Percentiles rank a stretch among this genome's conserved stretches.
phyloP scores from a whole-genome alignment of 2,888 invertebrate genomes.

The Timandra comae region DNA sequence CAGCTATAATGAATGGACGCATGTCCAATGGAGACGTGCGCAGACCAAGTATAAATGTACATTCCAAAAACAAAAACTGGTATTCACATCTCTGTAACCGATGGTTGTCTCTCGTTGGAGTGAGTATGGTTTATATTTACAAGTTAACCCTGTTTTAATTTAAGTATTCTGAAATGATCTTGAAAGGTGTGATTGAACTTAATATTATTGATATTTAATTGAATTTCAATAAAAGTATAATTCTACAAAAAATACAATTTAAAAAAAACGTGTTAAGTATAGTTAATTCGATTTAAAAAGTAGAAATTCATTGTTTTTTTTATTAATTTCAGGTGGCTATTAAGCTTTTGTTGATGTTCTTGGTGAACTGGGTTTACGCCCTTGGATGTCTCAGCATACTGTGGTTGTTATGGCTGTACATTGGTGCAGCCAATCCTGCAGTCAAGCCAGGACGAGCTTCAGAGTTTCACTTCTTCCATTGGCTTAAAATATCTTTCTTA shows the following conservation, averaged over 20 bases:
- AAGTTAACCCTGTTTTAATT: background rate
- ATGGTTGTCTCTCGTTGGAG: slow-evolving; percentile 94
- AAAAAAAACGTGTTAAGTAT: too few relatives aligned
- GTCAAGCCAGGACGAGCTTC: slow-evolving; percentile 93
- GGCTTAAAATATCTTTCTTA: slow-evolving; percentile 84
- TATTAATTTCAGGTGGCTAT: slow-evolving; percentile 92
- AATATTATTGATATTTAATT: too few relatives aligned
- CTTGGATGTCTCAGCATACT: slow-evolving; percentile 88
- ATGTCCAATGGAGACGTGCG: slow-evolving; percentile 49
- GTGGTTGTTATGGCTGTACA: slow-evolving; percentile 93
- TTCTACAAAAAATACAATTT: too few relatives aligned
- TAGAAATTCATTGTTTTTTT: too few relatives aligned
- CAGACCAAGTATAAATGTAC: slow-evolving; percentile 81
- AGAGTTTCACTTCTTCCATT: slow-evolving; percentile 87
- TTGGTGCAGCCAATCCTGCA: slow-evolving; percentile 96
- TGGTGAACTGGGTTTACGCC: slow-evolving; percentile 96
- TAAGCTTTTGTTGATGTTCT: slow-evolving; percentile 92
- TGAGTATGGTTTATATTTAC: slow-evolving; percentile 62
- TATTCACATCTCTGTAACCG: slow-evolving; percentile 95
- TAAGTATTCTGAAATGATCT: too few relatives aligned
- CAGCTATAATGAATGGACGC: slow-evolving; percentile 59
- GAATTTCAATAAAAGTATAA: too few relatives aligned
- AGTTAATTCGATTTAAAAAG: too few relatives aligned
- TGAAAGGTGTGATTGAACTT: too few relatives aligned
- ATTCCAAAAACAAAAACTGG: slow-evolving; percentile 95